These are phyloP conservation scores for Platyura marginata DNA, from an alignment of 1,140 invertebrate genomes.

Conservation along the genomic window DNA sequence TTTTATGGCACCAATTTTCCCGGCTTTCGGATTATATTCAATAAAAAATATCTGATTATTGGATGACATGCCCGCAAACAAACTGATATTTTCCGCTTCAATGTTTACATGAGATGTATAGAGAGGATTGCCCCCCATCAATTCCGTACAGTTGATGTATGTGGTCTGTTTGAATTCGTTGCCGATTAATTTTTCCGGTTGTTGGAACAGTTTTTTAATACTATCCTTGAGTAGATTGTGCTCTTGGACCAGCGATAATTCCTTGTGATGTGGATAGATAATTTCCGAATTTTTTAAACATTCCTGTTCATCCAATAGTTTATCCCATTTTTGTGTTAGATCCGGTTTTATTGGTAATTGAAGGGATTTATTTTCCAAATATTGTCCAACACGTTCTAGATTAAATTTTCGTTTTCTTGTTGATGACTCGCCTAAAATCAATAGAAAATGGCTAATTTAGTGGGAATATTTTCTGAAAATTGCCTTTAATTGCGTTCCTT, in stretches of 20 bases:
- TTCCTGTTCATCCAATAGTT: constrained; percentile 52
- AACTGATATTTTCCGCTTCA: constrained; percentile 9
- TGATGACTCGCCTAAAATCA: no score
- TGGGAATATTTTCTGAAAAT: background rate
- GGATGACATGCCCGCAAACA: constrained; percentile 16
- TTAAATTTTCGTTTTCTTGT: constrained; percentile 50
- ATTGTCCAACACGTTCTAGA: constrained; percentile 79
- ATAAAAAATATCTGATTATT: constrained; percentile 15
- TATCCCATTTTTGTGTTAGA: constrained; percentile 53
- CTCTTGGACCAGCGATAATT: constrained; percentile 67
- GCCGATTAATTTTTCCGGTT: constrained; percentile 42
- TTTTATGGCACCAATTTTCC: constrained; percentile 10
- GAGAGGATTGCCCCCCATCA: constrained; percentile 10
- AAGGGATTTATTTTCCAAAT: constrained; percentile 49
- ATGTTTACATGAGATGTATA: constrained; percentile 15
- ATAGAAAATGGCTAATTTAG: background rate
- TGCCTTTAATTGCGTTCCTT: no score
- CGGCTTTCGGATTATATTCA: constrained; percentile 11
- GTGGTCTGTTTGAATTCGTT: constrained; percentile 34
- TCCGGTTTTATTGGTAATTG: constrained; percentile 37
- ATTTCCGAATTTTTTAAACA: constrained; percentile 45
- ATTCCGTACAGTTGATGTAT: constrained; percentile 27
- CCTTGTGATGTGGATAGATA: constrained; percentile 54
- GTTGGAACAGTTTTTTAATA: constrained; percentile 48
- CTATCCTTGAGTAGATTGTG: constrained; percentile 48